A percentile compares a stretch with the other conserved stretches of the same genome.
Conservation (phyloP, 2,888 invertebrate genomes). For the Temnothorax unifasciatus region DNA sequence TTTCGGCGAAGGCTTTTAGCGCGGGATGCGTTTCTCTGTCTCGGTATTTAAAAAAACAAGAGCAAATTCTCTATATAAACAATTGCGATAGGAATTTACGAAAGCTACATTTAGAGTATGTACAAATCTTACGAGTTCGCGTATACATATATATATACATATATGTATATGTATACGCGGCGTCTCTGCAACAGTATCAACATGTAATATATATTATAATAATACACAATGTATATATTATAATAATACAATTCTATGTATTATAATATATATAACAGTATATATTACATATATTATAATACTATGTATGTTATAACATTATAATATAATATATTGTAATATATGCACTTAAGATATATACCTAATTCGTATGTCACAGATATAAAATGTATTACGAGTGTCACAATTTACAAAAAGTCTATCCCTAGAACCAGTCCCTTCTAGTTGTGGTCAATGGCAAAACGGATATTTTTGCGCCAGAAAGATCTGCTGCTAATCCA, state of each 20-base stretch:
- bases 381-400: conserved; percentile 67
- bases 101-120: conserved; percentile 66
- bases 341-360: conserved; percentile 36
- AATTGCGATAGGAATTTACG: conserved; percentile 35
- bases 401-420: conserved; percentile 66
- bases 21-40: conserved; percentile 1
- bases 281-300: not conserved
- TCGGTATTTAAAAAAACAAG: conserved; percentile 30
- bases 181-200: conserved; percentile 3
- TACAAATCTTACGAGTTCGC: conserved; percentile 71
- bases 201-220: conserved; percentile 60
- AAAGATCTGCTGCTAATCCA: not conserved
- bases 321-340: conserved; percentile 54
- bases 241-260: conserved; percentile 54
- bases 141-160: conserved; percentile 43
- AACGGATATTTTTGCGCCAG: not conserved
- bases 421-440: conserved; percentile 60
- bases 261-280: conserved; percentile 57
- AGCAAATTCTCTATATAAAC: conserved; percentile 51
- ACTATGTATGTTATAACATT: conserved; percentile 58
- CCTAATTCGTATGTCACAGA: conserved; percentile 60
- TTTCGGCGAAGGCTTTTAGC: conserved; percentile 21
- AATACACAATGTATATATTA: conserved; percentile 62
- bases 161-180: conserved; percentile 2
- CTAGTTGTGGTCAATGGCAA: conserved; percentile 70